Conservation (phyloP, 2,888 invertebrate species). For the Tupiocoris notatus region DNA sequence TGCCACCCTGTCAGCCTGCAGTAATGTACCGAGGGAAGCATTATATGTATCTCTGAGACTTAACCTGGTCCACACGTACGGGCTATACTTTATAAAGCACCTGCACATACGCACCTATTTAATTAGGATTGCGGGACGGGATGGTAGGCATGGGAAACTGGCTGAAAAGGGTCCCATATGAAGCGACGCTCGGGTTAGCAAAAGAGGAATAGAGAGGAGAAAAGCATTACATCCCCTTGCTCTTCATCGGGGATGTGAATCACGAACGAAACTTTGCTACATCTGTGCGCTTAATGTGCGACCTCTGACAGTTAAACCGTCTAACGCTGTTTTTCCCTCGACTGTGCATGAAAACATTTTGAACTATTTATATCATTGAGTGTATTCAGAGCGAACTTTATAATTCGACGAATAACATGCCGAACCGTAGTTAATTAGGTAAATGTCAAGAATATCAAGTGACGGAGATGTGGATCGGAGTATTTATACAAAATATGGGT, state of each 20-base stretch:
- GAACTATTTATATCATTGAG: too few species aligned
- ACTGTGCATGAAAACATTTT: neutral
- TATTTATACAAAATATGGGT: too few species aligned
- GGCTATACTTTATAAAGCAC: conserved; percentile 26
- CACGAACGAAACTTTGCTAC: conserved; percentile 37
- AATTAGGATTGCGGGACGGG: conserved; percentile 21
- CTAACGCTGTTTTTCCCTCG: neutral
- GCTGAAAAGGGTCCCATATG: neutral
- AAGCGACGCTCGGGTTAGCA: too few species aligned
- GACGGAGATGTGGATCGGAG: too few species aligned
- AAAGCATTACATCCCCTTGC: neutral
- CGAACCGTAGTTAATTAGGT: too few species aligned
- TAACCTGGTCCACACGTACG: conserved; percentile 7
- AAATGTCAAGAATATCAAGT: too few species aligned
- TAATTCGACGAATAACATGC: too few species aligned
- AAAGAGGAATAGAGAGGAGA: neutral
- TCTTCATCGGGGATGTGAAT: conserved; percentile 34
- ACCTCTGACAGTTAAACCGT: neutral
- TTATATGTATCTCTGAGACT: neutral
- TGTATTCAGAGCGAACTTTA: too few species aligned
- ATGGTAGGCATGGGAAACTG: neutral
- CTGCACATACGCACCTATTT: conserved; percentile 39
- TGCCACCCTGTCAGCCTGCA: neutral
- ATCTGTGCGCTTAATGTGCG: conserved; percentile 36
- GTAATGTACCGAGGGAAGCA: neutral